Base-by-base conservation (phyloP, 2,113 vertebrate species). In the Protobothrops mucrosquamatus region DNA sequence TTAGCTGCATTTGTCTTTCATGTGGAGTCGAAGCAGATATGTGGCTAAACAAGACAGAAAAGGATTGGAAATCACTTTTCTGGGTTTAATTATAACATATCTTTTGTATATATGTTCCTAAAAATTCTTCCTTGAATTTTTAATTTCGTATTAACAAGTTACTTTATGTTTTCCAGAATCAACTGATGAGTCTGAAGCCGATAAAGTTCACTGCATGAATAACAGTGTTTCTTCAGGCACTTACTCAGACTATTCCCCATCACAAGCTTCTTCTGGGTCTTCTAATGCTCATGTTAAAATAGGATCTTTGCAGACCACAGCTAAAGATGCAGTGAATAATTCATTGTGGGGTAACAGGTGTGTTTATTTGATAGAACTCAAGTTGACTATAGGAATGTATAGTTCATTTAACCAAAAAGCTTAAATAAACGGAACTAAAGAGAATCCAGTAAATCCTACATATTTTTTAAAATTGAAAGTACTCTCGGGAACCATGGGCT, bases 241-340 rank as follows among this genome's bases (percentile, higher is more conserved):
- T 96, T 99, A 99, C 97, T 99, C 99, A 52, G 99, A 99, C 98
- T 99, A 99, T 97, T 99, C 99, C 69, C 99, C 99, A 94, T 99
- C 99, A 46, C 99, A 99, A 97, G 99, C 99, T 95, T 99, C 99
- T 96, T 99, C 99, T 7, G 99, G 98, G 91, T 99, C 99, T 96
- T 99, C 99, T 97, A 99, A 99, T 95, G 97, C 98, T 0, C 98
- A 99, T 3, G 98, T 98, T 95, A 98, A 98, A 97, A 98, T 98
- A 96, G 98, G 98, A 14, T 98, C 98, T 94, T 96, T 99, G 97
- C 98, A 98, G 93, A 97, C 98, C 92, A 98, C 98, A 91, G 98
- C 96, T 97, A 99, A 99, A 97, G 99, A 99, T 94, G 98, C 98
- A 96, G 98, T 98, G 91, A 98, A 98, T 95, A 98, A 99, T 97